phyloP scores from a whole-genome alignment of 2,888 invertebrate genomes.

The Osedax fenrisi region DNA sequence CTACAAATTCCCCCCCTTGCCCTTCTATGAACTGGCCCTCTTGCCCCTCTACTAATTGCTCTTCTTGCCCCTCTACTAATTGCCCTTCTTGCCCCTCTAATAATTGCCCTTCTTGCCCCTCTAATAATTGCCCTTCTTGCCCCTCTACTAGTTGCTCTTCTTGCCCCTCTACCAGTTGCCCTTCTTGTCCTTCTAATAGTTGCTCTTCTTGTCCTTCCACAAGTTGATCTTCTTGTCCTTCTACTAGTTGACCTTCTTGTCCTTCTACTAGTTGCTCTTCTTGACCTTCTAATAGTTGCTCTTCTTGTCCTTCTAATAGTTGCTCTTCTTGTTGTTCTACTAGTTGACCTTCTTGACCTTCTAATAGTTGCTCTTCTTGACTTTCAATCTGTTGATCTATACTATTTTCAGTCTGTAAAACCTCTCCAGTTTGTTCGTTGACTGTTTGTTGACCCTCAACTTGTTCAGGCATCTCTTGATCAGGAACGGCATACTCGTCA shows the following conservation, averaged over 20 bases:
- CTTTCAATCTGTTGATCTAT: not conserved
- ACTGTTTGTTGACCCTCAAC: not conserved
- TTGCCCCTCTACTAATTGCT: not conserved
- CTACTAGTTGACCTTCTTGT: not conserved
- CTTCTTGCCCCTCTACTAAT: not conserved
- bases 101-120: not conserved
- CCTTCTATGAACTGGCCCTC: too few relatives aligned
- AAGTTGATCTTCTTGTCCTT: not conserved
- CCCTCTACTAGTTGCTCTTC: not conserved
- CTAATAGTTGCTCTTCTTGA: not conserved
- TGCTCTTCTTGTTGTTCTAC: not conserved
- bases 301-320: not conserved
- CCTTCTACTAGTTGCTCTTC: not conserved
- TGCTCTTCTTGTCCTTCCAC: not conserved
- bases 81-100: not conserved
- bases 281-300: not conserved
- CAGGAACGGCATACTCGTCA: not conserved
- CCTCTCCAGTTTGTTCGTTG: not conserved
- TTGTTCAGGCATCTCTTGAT: not conserved
- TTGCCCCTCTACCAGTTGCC: not conserved
- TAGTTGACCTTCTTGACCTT: not conserved
- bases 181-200: not conserved
- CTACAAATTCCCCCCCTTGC: too few relatives aligned
- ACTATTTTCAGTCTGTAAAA: not conserved
- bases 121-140: not conserved